Evolutionary conservation across 1,140 invertebrate genomes (phyloP).

Genomic region (Triops longicaudatus): DNA sequence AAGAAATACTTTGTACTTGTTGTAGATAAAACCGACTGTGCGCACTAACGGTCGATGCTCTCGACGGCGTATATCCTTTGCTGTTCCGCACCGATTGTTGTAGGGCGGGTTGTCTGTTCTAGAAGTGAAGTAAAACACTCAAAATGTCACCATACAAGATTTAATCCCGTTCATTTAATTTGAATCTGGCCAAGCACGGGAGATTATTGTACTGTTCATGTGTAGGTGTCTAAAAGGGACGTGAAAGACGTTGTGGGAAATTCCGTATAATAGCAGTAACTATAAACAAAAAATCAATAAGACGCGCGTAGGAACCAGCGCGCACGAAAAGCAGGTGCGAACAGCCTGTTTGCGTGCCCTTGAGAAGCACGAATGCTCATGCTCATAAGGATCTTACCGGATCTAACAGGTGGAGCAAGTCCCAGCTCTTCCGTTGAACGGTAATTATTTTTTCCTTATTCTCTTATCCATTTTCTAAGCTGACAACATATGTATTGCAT

Average conservation of each 20-base stretch:
- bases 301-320: background rate
- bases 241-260: too few relatives aligned
- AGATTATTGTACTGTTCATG: too few relatives aligned
- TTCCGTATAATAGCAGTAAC: too few relatives aligned
- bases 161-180: too few relatives aligned
- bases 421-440: background rate
- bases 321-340: background rate
- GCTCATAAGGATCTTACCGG: background rate
- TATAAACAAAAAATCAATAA: background rate
- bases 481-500: background rate
- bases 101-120: too few relatives aligned
- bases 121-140: too few relatives aligned
- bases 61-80: background rate
- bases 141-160: too few relatives aligned
- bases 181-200: too few relatives aligned
- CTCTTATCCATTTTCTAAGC: background rate
- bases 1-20: background rate
- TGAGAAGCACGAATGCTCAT: background rate
- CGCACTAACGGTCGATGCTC: background rate
- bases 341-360: background rate
- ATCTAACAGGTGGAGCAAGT: background rate
- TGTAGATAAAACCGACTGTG: background rate
- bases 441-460: background rate
- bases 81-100: too few relatives aligned
- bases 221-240: too few relatives aligned